Evolutionary conservation across 1,140 invertebrate species (phyloP), one percentile per base, ranked within the genome.

Genomic region (Drosophila kikkawai): DNA sequence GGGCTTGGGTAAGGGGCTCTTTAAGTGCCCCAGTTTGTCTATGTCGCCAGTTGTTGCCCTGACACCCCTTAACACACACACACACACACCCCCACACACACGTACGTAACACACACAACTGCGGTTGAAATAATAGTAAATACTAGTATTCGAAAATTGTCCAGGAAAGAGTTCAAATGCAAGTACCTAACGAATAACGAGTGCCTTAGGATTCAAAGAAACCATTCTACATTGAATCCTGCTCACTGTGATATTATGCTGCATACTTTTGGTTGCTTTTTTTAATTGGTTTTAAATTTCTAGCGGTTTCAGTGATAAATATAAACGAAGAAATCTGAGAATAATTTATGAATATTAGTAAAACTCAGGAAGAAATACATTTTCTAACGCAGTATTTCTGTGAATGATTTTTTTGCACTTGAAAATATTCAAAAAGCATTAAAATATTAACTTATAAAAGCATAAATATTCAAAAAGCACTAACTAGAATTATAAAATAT

Each of bases 1-100:
- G 59, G 44, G 15, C 34, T 26, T 26, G 22, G 22, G 15, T 12
- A 13, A 1, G n/a, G 44, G 29, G 39, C 56, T 71, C 68, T 65
- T 74, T 51, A 58, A 70, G 65, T 81, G 82, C 79, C 79, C 78
- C 82, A 84, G 67, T 84, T 84, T 74, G 82, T 80, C 77, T 75
- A 77, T 83, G 81, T 80, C 59, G 76, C 64, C 80, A 60, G 56
- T 73, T 71, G 66, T 73, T 71, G 76, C 55, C 71, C 68, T 53
- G 64, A 26, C 67, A 68, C 12, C 29, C 37, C 61, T 19, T 13
- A 15, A n/a, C 26, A 26, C 41, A 60, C 37, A 36, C 36, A 59
- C 41, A 45, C 7, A 42, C 19, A 19, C n/a, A n/a, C n/a, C n/a
- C n/a, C n/a, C 19, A 39, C 37, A 53, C n/a, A 60, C 13, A 50